Evolutionary conservation across 1,140 invertebrate species (phyloP).

Genomic region (Drosophila subobscura): DNA sequence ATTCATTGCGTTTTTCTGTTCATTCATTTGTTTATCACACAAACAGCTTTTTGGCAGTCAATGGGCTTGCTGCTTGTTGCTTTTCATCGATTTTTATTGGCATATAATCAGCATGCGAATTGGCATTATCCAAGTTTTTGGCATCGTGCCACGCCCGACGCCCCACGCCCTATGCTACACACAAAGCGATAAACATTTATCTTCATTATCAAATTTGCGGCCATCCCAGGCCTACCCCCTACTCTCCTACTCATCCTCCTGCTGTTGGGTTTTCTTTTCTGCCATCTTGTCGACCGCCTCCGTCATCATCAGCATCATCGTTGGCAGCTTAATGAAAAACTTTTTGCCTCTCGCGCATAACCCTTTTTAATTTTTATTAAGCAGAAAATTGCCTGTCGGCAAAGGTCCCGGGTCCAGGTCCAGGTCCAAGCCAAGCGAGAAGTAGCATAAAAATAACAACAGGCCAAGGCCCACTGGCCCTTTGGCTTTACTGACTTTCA

Average conservation of each 20-base stretch:
- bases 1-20: constrained; percentile 50
- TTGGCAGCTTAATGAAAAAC: constrained; percentile 76
- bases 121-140: constrained; percentile 72
- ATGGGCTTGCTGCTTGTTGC: constrained; percentile 53
- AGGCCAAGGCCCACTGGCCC: constrained; percentile 23
- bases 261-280: constrained; percentile 7
- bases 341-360: constrained; percentile 66
- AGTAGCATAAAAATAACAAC: constrained; percentile 53
- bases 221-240: constrained; percentile 11
- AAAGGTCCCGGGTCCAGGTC: constrained; percentile 20
- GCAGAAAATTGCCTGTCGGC: constrained; percentile 74
- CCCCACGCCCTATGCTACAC: not conserved
- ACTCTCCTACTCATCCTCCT: no score
- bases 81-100: constrained; percentile 81
- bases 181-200: constrained; percentile 76
- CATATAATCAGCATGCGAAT: constrained; percentile 78
- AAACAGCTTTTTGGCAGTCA: constrained; percentile 47
- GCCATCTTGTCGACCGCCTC: constrained; percentile 17
- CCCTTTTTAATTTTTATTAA: constrained; percentile 81
- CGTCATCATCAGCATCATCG: constrained; percentile 40
- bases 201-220: constrained; percentile 79
- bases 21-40: constrained; percentile 58
- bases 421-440: constrained; percentile 21
- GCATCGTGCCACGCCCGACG: constrained; percentile 71
- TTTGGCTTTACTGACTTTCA: constrained; percentile 54